Evolutionary conservation across 1,140 invertebrate species (phyloP), one percentile per base, ranked within the genome.

Genomic region (Lasioglossum baleicum): DNA sequence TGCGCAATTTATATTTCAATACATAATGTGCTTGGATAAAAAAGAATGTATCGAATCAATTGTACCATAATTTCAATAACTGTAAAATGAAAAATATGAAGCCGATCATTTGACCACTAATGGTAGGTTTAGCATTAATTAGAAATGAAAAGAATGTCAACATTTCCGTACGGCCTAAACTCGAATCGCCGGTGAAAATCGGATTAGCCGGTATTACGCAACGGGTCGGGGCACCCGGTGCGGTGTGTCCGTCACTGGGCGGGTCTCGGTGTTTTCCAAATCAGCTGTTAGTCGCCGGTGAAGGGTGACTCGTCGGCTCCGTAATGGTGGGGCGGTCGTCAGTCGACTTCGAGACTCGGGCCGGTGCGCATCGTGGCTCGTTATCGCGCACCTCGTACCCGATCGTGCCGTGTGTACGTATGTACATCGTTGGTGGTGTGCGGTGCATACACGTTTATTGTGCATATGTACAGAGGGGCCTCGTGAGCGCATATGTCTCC

Each of bases 231-330:
- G 80, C 35, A 5, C 71, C 0, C 0, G 0, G 44, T 20, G 0
- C 6, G n/a, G 42, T 68, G 13, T 53, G 7, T 56, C 51, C 85
- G 77, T 44, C 22, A 58, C 78, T 87, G 85, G 44, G 65, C 70
- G 69, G 75, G 63, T 67, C 83, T 80, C 82, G 53, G 84, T 90
- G 90, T 88, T 90, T 90, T 88, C 85, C 88, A 87, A 90, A 91
- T 91, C 90, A 91, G 90, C 90, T 91, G 90, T 90, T 90, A 88
- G 84, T 70, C 74, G 82, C 63, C 82, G 80, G 81, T 75, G 78
- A 85, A 75, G 80, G 80, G 81, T 85, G 83, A 82, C 65, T 73
- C 51, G 64, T 22, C 10, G 40, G 67, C 6, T 7, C 4, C 56
- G 20, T 56, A 66, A 84, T 48, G 85, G 85, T 35, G 82, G 64